Evolutionary conservation across 2,797 vertebrate genomes (phyloP), one percentile per base, ranked within the genome.

Genomic region (Chlorospingus semifuscus): DNA sequence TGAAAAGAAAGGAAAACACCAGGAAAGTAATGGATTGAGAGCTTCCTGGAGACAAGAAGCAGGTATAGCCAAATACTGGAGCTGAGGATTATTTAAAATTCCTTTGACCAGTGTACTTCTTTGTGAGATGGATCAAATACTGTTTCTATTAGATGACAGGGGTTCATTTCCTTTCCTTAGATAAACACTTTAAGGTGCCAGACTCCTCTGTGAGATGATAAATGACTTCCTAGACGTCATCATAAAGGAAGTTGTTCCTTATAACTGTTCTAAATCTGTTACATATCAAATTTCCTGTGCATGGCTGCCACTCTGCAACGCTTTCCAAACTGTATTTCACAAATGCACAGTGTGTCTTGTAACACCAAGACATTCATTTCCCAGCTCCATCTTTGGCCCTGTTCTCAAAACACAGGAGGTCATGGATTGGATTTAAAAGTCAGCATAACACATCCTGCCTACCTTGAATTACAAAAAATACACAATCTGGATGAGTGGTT

Each of bases 161-260:
- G 49, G 85, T 95, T 93, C 97, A 96, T 97, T 98, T 98, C 98
- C 97, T 98, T 97, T 96, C 96, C 95, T 95, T 95, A 72, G 87
- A 98, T 98, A 98, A 98, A 98, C 98, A 98, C 66, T 81, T 94
- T 87, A 65, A 95, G 96, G 91, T 84, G 97, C 97, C 98, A 98
- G 97, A 98, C 94, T 96, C 90, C 91, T 95, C 92, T 70, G 50
- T 65, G 90, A 94, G 92, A 96, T 97, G 97, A 98, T 94, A 95
- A 97, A 98, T 95, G 52, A 96, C 96, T 98, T 98, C 98, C 98
- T 97, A 96, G 95, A 97, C 90, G 94, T 97, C 96, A 97, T 92
- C 86, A 76, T 93, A 97, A 97, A 97, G 97, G 97, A 97, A 97
- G 97, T 96, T 96, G 87, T 97, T 97, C 94, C 96, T 97, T 94